Evolutionary conservation across 2,888 invertebrate species (phyloP), one percentile per base, ranked within the genome.

Genomic region (Tenthredo amoena): DNA sequence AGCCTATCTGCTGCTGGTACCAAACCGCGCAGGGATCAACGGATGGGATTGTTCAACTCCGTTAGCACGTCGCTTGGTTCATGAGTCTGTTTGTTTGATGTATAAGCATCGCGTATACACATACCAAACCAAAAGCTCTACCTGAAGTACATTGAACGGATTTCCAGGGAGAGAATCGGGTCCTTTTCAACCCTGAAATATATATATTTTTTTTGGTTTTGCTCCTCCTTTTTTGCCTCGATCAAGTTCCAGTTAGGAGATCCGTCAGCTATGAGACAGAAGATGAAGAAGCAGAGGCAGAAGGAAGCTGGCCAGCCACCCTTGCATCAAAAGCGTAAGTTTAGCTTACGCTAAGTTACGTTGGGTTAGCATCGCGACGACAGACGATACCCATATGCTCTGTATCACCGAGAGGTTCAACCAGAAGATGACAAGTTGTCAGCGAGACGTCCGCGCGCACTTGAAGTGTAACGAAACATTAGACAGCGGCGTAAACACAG

Each of bases 351-450:
- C 12, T 68, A 55, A n/a, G 55, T 55, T 62, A 62, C 62, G 62
- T 62, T 62, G 26, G 12, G 26, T 68, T 68, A 34, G 68, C 34
- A 26, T 34, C n/a, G 58, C 62, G 88, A 79, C 87, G 89, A 87
- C 87, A 88, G 87, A 87, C 89, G 89, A 86, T 79, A 84, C 86
- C 90, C 90, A 90, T 90, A 88, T 90, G 90, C 88, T 88, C 84
- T 84, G 86, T 86, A 86, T 90, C 90, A 87, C 72, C 2, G 84
- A 88, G 62, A 88, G 85, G 55, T 82, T 76, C 58, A 43, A n/a
- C 83, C 47, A 81, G 68, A 83, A 83, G 87, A 89, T 91, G 90
- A 91, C 91, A 90, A 89, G 87, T 90, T 89, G 91, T 91, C 91
- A 91, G 89, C 89, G 87, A 87, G 86, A 87, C 87, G 88, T 88